Conservation (phyloP, 2,113 vertebrate species). For the Cynocephalus volans region DNA sequence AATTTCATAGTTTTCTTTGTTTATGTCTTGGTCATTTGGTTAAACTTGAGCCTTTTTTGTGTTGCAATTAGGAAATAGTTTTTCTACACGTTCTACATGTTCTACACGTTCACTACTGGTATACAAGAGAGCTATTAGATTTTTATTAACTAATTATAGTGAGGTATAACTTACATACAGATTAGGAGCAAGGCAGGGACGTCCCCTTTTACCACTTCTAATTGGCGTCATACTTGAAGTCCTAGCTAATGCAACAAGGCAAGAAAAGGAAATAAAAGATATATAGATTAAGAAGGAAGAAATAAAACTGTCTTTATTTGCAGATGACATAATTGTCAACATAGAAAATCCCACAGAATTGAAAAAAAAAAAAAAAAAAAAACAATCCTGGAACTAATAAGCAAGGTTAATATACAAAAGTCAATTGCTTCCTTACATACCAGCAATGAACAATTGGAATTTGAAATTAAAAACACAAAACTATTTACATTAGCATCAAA, state of each 20-base stretch:
- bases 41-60: neutral
- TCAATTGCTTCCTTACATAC: neutral
- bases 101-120: neutral
- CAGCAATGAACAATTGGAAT: constrained; percentile 28
- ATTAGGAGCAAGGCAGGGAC: neutral
- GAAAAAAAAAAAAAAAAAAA: neutral
- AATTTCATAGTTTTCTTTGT: neutral
- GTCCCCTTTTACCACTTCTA: neutral
- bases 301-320: neutral
- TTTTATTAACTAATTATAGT: neutral
- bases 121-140: neutral
- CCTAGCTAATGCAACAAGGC: neutral
- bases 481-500: neutral
- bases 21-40: neutral
- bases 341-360: neutral
- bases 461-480: neutral
- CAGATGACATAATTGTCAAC: neutral
- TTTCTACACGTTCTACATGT: neutral
- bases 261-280: neutral
- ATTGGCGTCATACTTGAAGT: neutral
- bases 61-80: neutral
- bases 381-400: neutral
- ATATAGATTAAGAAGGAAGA: neutral
- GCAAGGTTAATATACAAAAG: neutral
- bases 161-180: neutral